These are phyloP conservation scores for Dolomedes plantarius DNA, from an alignment of 2,888 invertebrate genomes.

Conservation along the genomic window DNA sequence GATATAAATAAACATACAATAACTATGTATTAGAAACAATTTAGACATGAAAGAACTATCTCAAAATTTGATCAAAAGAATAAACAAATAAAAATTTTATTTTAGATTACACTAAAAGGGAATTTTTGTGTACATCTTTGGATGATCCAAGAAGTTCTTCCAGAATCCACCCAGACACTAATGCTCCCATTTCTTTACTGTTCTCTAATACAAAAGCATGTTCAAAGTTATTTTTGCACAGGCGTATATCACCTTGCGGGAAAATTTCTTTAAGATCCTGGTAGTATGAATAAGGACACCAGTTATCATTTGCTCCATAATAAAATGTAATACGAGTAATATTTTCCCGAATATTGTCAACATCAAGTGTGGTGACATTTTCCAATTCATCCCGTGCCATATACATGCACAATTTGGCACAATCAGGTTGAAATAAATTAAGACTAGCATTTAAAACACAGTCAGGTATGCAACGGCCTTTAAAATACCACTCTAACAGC, in stretches of 20 bases:
- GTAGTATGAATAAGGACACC: slow-evolving; percentile 87
- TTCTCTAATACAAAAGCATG: slow-evolving; percentile 87
- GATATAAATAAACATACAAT: no score
- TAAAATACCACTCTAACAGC: slow-evolving; percentile 75
- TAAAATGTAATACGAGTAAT: slow-evolving; percentile 85
- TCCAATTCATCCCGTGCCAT: slow-evolving; percentile 89
- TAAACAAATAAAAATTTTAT: no score
- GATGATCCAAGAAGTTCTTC: slow-evolving; percentile 68
- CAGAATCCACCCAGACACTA: slow-evolving; percentile 70
- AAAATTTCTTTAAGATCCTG: slow-evolving; percentile 81
- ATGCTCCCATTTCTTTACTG: slow-evolving; percentile 68
- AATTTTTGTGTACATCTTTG: slow-evolving; percentile 67
- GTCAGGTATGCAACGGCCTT: slow-evolving; percentile 73
- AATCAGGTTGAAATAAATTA: slow-evolving; percentile 76
- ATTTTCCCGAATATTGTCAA: slow-evolving; percentile 80
- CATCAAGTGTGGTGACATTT: slow-evolving; percentile 83
- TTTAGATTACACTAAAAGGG: slow-evolving; percentile 53
- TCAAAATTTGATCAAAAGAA: no score
- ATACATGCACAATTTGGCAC: slow-evolving; percentile 78
- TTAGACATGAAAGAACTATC: no score
- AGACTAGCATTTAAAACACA: slow-evolving; percentile 76
- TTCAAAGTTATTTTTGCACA: slow-evolving; percentile 81
- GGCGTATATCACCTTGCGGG: slow-evolving; percentile 81
- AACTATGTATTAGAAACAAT: no score
- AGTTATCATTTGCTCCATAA: slow-evolving; percentile 87